A percentile compares a stretch with the other conserved stretches of the same genome.
phyloP scores from a whole-genome alignment of 2,113 vertebrate genomes.

The Petaurus breviceps region DNA sequence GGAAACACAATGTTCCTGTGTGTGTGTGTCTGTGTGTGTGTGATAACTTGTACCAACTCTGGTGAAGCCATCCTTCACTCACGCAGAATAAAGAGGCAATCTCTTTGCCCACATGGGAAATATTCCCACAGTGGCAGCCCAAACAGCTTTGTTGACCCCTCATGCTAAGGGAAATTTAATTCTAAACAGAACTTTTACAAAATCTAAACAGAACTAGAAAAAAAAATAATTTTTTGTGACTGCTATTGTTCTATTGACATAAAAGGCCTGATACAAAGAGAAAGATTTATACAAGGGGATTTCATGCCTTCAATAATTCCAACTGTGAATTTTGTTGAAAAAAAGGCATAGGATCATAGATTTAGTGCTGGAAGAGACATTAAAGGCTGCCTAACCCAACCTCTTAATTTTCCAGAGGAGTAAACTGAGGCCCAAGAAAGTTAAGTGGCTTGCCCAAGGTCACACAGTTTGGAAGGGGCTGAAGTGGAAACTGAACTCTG shows the following conservation, averaged over 20 bases:
- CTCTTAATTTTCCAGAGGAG: not conserved
- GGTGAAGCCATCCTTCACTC: constrained; percentile 1
- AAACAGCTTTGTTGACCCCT: constrained; percentile 69
- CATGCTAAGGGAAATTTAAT: constrained; percentile 60
- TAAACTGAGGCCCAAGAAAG: not conserved
- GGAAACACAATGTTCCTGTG: constrained; percentile 5
- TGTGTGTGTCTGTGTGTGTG: not conserved
- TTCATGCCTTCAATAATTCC: not conserved
- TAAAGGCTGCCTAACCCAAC: not conserved
- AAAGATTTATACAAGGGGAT: constrained; percentile 36
- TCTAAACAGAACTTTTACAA: constrained; percentile 51
- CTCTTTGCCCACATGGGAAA: constrained; percentile 14
- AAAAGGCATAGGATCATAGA: not conserved
- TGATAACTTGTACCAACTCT: constrained; percentile 2
- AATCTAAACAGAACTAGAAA: constrained; percentile 50
- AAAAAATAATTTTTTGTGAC: constrained; percentile 47
- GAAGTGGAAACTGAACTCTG: not conserved
- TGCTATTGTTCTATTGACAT: constrained; percentile 36
- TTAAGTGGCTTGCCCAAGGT: not conserved
- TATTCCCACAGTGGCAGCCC: constrained; percentile 49
- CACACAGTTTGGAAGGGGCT: not conserved
- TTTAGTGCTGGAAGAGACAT: not conserved
- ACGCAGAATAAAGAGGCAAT: constrained; percentile 43
- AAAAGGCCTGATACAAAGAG: constrained; percentile 47
- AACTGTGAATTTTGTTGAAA: not conserved